Percentiles rank a stretch among this genome's conserved stretches.
These are phyloP conservation scores for Drosophila sordidula DNA, from an alignment of 2,888 invertebrate genomes.

Conservation along the genomic window DNA sequence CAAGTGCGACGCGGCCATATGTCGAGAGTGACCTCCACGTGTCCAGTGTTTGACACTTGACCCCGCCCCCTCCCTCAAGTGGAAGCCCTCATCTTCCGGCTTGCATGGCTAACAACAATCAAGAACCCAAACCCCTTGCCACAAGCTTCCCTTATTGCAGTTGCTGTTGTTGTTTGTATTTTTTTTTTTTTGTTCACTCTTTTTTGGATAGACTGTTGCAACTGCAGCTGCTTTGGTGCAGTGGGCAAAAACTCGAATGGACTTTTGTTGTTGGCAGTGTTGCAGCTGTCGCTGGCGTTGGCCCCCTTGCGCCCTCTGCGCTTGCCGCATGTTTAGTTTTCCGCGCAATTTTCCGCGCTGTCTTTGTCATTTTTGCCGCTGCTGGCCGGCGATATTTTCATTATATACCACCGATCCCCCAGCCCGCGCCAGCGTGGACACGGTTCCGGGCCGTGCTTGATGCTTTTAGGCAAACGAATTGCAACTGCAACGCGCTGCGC, in stretches of 20 bases:
- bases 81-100: slow-evolving; percentile 3
- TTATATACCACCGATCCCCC: slow-evolving; percentile 42
- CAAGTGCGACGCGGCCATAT: slow-evolving; percentile 33
- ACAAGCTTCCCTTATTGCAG: slow-evolving; percentile 53
- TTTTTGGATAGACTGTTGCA: slow-evolving; percentile 35
- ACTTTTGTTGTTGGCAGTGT: slow-evolving; percentile 63
- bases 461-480: slow-evolving; percentile 77
- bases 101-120: slow-evolving; percentile 8
- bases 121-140: slow-evolving; percentile 13
- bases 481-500: slow-evolving; percentile 68
- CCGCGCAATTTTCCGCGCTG: slow-evolving; percentile 80
- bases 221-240: slow-evolving; percentile 70
- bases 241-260: slow-evolving; percentile 57
- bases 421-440: slow-evolving; percentile 2
- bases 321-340: slow-evolving; percentile 73
- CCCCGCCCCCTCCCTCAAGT: background rate
- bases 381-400: slow-evolving; percentile 47
- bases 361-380: slow-evolving; percentile 65
- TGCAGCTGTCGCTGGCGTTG: slow-evolving; percentile 62
- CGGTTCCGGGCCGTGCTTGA: slow-evolving; percentile 31
- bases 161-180: slow-evolving; percentile 43
- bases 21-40: slow-evolving; percentile 26
- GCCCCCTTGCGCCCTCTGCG: slow-evolving; percentile 8
- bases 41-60: slow-evolving; percentile 43
- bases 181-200: slow-evolving; percentile 44